Conservation (phyloP, 2,888 invertebrate species). For the Tuta absoluta region DNA sequence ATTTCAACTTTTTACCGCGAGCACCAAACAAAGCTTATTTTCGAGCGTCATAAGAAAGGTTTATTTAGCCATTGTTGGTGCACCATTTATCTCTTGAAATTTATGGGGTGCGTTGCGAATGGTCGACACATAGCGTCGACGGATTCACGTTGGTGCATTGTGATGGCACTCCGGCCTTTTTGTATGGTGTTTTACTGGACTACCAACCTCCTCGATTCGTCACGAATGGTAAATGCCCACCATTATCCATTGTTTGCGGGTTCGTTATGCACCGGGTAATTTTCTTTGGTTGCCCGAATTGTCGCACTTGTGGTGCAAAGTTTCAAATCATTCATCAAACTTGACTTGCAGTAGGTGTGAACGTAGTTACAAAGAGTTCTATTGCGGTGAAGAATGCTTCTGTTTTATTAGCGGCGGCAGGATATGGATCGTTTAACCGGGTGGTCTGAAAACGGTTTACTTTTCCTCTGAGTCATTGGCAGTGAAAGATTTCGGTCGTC, state of each 20-base stretch:
- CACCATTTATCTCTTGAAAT: constrained; percentile 78
- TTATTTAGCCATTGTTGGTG: constrained; percentile 77
- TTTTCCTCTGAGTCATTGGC: constrained; percentile 40
- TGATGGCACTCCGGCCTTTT: constrained; percentile 39
- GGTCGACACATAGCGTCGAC: constrained; percentile 65
- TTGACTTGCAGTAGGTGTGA: constrained; percentile 58
- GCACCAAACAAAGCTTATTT: constrained; percentile 69
- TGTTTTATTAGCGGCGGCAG: constrained; percentile 39
- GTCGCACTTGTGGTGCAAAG: constrained; percentile 60
- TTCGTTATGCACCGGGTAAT: constrained; percentile 67
- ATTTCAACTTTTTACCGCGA: constrained; percentile 69
- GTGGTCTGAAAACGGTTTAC: constrained; percentile 37
- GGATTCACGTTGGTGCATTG: constrained; percentile 53
- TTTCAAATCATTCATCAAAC: constrained; percentile 67
- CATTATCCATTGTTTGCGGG: constrained; percentile 65
- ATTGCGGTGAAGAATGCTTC: constrained; percentile 47
- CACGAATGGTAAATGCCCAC: constrained; percentile 56
- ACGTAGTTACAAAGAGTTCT: constrained; percentile 67
- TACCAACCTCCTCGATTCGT: constrained; percentile 62
- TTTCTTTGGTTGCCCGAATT: constrained; percentile 64
- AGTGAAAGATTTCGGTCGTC: constrained; percentile 31
- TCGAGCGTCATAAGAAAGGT: constrained; percentile 73
- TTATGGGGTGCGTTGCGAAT: constrained; percentile 75
- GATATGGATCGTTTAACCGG: background rate
- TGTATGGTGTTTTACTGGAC: constrained; percentile 34